Evolutionary conservation across 1,140 invertebrate genomes (phyloP).

Genomic region (Sycophaga agraensis): DNA sequence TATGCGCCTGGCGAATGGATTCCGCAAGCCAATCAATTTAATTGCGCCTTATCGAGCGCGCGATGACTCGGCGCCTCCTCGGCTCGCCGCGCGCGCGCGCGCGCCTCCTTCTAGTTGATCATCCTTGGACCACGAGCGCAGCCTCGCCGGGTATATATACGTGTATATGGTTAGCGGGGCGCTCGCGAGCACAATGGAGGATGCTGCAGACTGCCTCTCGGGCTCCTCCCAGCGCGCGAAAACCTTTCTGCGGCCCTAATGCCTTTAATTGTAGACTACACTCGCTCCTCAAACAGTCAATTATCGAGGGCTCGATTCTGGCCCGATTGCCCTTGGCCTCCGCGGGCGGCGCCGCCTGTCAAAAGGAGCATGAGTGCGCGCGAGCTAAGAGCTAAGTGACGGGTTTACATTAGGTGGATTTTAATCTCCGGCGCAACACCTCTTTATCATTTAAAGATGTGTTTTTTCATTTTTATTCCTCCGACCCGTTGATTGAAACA

Average conservation of each 20-base stretch:
- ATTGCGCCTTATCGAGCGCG: conserved; percentile 42
- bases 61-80: conserved; percentile 16
- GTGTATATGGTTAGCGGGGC: neutral
- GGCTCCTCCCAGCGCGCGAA: conserved; percentile 9
- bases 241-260: conserved; percentile 40
- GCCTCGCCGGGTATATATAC: no score
- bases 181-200: neutral
- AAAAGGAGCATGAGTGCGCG: no score
- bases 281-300: conserved; percentile 43
- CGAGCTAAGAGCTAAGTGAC: conserved; percentile 26
- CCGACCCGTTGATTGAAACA: no score
- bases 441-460: conserved; percentile 16
- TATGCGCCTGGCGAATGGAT: conserved; percentile 23
- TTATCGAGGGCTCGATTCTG: conserved; percentile 42
- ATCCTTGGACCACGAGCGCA: no score
- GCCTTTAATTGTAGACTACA: conserved; percentile 48
- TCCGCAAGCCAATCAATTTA: conserved; percentile 45
- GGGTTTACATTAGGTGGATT: neutral
- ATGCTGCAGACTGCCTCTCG: neutral
- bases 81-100: neutral
- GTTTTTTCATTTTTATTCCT: conserved; percentile 12
- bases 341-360: neutral
- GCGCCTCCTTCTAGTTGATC: neutral
- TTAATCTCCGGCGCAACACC: no score
- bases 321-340: neutral